Base-by-base conservation (phyloP, 2,888 invertebrate genomes). In the Marasmarcha lunaedactyla region DNA sequence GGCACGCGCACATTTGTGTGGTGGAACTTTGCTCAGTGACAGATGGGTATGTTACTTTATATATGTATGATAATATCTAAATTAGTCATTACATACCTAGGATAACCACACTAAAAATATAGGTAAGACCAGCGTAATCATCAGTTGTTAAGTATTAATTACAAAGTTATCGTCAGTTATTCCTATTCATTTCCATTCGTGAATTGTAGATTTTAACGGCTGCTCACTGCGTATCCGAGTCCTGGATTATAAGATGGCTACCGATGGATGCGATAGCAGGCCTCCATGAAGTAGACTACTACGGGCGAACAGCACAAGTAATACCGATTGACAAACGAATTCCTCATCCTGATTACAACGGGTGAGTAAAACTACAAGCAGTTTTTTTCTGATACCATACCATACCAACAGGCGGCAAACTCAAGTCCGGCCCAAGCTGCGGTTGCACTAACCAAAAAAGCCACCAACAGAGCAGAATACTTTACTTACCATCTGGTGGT, bases 171-270 rank as follows among this genome's bases (percentile, higher is more conserved):
- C n/a, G n/a, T n/a, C n/a, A n/a, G n/a, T n/a, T n/a, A n/a, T n/a
- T n/a, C n/a, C n/a, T n/a, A n/a, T n/a, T n/a, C n/a, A n/a, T n/a
- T n/a, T n/a, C n/a, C n/a, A n/a, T n/a, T n/a, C n/a, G n/a, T n/a
- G n/a, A n/a, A n/a, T n/a, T n/a, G n/a, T 10, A 84, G 83, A 48
- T 84, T 0, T 47, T 85, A 3, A 73, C 85, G 35, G 84, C 85
- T 10, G 84, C 67, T 0, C 85, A 85, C 48, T 85, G 85, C 34
- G 53, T 73, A 0, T 50, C 56, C 12, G 72, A 70, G 12, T 71
- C 72, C 0, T 73, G 67, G 57, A 42, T 71, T 9, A 49, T 65
- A 12, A 61, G 57, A 48, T 71, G 73, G 68, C 49, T 78, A 1
- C 68, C 73, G 0, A 50, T 84, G 44, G 83, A 84, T 37, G 79